Conservation (phyloP, 2,888 invertebrate species). For the Pachliopta kotzebuea region DNA sequence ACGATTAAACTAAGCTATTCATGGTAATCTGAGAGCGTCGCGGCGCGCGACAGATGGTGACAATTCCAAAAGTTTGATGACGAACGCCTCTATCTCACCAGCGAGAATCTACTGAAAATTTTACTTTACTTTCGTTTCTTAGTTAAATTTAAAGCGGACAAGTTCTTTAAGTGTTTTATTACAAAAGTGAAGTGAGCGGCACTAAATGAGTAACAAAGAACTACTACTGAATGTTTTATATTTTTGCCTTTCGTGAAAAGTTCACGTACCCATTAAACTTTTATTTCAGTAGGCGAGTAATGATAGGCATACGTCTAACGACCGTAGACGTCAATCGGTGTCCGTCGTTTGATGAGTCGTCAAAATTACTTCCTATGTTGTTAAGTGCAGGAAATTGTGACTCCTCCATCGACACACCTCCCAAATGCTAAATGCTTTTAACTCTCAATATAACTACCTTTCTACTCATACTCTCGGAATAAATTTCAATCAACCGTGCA, state of each 20-base stretch:
- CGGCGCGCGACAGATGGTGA: slow-evolving; percentile 74
- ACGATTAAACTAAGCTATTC: slow-evolving; percentile 78
- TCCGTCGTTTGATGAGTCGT: slow-evolving; percentile 77
- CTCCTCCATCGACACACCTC: slow-evolving; percentile 73
- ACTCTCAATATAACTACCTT: slow-evolving; percentile 29
- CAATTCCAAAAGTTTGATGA: slow-evolving; percentile 78
- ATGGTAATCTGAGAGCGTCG: slow-evolving; percentile 75
- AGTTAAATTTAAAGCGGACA: slow-evolving; percentile 54
- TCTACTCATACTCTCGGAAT: slow-evolving; percentile 1
- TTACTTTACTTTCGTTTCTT: slow-evolving; percentile 68
- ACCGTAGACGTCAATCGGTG: slow-evolving; percentile 60
- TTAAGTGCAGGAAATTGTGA: slow-evolving; percentile 81
- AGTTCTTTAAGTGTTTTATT: slow-evolving; percentile 45
- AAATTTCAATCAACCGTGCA: slow-evolving; percentile 17
- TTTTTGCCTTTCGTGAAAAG: slow-evolving; percentile 16
- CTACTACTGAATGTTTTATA: slow-evolving; percentile 7
- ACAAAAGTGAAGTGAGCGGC: slow-evolving; percentile 10
- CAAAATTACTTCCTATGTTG: slow-evolving; percentile 78
- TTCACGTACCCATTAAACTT: slow-evolving; percentile 38
- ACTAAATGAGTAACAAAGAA: slow-evolving; percentile 24
- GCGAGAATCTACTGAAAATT: slow-evolving; percentile 62
- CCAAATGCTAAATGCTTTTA: slow-evolving; percentile 59
- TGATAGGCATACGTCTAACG: slow-evolving; percentile 56
- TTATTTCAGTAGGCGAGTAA: slow-evolving; percentile 51
- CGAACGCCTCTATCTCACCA: slow-evolving; percentile 61